Evolutionary conservation across 2,888 invertebrate species (phyloP).

Genomic region (Fabriciana adippe): DNA sequence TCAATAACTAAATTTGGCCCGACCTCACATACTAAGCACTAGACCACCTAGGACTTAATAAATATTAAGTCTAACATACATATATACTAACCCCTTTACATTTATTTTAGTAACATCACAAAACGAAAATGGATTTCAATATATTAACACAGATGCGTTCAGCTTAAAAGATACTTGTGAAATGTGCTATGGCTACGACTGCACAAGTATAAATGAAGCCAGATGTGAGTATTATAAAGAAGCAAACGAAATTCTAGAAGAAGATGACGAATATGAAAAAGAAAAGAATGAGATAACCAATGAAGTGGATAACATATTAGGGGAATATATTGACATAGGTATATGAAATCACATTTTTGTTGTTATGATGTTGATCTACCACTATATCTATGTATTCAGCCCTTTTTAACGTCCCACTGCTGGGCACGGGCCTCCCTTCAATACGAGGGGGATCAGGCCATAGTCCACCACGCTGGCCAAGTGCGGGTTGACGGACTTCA

Average conservation of each 20-base stretch:
- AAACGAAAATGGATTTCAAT: conserved; percentile 18
- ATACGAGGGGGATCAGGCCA: too few relatives aligned
- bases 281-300: conserved; percentile 31
- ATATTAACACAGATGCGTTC: neutral
- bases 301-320: conserved; percentile 50
- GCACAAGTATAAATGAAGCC: conserved; percentile 45
- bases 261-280: conserved; percentile 33
- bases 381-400: too few relatives aligned
- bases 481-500: too few relatives aligned
- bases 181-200: conserved; percentile 55
- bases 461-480: too few relatives aligned
- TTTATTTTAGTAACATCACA: conserved; percentile 11
- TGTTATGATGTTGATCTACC: too few relatives aligned
- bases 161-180: conserved; percentile 17
- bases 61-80: too few relatives aligned
- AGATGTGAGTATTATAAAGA: conserved; percentile 55
- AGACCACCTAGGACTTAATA: too few relatives aligned
- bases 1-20: too few relatives aligned
- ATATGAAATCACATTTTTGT: conserved; percentile 1
- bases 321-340: conserved; percentile 54
- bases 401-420: too few relatives aligned
- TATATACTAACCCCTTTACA: too few relatives aligned
- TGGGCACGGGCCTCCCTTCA: too few relatives aligned
- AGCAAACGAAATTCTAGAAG: conserved; percentile 40
- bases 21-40: too few relatives aligned